A percentile compares a stretch with the other conserved stretches of the same genome.
Conservation (phyloP, 2,888 invertebrate species). For the Sepiola atlantica region DNA sequence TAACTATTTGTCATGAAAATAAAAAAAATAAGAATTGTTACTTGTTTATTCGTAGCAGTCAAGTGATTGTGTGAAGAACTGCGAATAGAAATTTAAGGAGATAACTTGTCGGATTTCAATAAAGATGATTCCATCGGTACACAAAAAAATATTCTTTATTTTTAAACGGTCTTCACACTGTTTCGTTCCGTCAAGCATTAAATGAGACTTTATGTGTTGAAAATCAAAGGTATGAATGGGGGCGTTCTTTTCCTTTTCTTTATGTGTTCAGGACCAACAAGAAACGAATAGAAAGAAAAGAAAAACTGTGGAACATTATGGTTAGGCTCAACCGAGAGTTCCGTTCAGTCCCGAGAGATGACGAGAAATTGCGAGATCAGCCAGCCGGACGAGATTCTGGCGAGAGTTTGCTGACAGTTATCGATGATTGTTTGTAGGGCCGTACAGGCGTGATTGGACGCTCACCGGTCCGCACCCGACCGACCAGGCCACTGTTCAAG, state of each 20-base stretch:
- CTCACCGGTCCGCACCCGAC: background rate
- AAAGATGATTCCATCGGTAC: background rate
- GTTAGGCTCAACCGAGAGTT: background rate
- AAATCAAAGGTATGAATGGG: background rate
- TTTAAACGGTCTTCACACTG: background rate
- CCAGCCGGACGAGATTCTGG: constrained; percentile 4
- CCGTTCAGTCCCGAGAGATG: background rate
- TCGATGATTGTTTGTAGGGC: background rate
- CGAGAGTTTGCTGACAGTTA: background rate
- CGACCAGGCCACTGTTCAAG: background rate
- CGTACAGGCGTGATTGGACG: background rate
- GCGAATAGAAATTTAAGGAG: background rate
- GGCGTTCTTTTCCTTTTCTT: too few relatives aligned
- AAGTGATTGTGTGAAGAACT: background rate
- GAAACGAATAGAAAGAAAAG: background rate
- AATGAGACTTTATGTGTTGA: background rate
- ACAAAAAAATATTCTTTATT: background rate
- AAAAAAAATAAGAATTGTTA: background rate
- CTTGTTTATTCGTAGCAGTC: background rate
- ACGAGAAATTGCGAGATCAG: constrained; percentile 18
- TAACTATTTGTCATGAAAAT: background rate
- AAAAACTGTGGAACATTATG: background rate
- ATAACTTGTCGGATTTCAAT: background rate
- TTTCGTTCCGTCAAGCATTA: background rate
- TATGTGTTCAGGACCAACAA: background rate